phyloP scores from a whole-genome alignment of 2,113 vertebrate species.

The Alouatta palliata region DNA sequence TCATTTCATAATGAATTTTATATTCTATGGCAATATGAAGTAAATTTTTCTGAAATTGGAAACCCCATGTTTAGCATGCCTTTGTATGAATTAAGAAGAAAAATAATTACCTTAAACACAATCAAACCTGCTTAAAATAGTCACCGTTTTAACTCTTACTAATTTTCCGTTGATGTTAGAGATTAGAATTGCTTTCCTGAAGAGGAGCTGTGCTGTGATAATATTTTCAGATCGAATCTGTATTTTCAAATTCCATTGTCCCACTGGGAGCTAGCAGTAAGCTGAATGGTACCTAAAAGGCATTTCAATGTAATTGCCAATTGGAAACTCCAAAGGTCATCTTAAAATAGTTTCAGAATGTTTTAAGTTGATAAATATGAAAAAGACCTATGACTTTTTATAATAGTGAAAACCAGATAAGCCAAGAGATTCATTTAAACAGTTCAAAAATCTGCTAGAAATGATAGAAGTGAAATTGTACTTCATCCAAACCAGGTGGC shows the following conservation, averaged over 20 bases:
- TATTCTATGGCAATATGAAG: neutral
- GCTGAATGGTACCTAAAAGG: neutral
- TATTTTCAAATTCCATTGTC: neutral
- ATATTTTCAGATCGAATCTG: neutral
- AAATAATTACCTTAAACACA: neutral
- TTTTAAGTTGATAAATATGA: constrained; percentile 2
- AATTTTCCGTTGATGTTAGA: neutral
- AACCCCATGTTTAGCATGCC: neutral
- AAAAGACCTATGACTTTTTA: neutral
- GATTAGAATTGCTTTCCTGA: neutral
- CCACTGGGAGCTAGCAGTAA: neutral
- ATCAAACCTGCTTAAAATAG: neutral
- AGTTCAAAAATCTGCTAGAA: neutral
- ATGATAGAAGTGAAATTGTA: neutral
- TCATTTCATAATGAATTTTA: neutral
- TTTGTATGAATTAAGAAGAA: neutral
- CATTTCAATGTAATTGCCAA: neutral
- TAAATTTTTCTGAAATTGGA: neutral
- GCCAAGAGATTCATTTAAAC: neutral
- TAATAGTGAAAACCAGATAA: neutral
- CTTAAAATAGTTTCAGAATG: constrained; percentile 36
- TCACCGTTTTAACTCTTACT: neutral
- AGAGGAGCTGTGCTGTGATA: neutral
- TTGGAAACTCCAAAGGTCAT: neutral
- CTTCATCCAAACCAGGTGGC: neutral